Conservation (phyloP, 92 coral and sea anemone species). For the Siderastrea siderea region DNA sequence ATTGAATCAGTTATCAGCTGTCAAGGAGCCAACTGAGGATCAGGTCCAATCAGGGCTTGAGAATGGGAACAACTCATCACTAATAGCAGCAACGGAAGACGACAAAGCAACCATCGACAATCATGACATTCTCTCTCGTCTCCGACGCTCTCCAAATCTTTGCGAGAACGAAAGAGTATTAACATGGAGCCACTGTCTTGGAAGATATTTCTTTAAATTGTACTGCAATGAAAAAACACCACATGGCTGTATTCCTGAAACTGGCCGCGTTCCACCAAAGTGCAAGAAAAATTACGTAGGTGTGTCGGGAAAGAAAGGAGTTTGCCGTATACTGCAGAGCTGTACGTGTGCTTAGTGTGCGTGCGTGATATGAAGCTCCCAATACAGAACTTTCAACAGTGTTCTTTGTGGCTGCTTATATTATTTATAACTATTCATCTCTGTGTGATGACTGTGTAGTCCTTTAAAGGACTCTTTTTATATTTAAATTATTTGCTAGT, state of each 20-base stretch:
- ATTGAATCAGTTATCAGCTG: too few relatives aligned
- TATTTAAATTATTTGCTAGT: too few relatives aligned
- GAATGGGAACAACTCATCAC: not conserved
- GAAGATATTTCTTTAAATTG: not conserved
- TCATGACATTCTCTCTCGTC: not conserved
- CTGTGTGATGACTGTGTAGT: too few relatives aligned
- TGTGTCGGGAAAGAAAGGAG: not conserved
- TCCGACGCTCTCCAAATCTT: not conserved
- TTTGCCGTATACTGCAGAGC: not conserved
- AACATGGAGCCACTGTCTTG: constrained; percentile 14
- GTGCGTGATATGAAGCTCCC: not conserved
- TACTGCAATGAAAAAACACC: not conserved
- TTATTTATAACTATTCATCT: too few relatives aligned
- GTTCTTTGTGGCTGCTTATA: too few relatives aligned
- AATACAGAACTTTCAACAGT: too few relatives aligned
- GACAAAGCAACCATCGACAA: not conserved
- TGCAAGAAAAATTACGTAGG: constrained; percentile 8
- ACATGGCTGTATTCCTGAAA: not conserved
- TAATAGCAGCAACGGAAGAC: not conserved
- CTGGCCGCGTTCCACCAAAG: not conserved
- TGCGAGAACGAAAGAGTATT: not conserved
- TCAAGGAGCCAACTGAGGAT: not conserved
- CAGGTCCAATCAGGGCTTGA: not conserved
- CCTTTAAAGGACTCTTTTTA: too few relatives aligned
- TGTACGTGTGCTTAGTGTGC: constrained; percentile 9